Evolutionary conservation across 2,797 vertebrate genomes (phyloP).

Genomic region (Taenioides sp.): DNA sequence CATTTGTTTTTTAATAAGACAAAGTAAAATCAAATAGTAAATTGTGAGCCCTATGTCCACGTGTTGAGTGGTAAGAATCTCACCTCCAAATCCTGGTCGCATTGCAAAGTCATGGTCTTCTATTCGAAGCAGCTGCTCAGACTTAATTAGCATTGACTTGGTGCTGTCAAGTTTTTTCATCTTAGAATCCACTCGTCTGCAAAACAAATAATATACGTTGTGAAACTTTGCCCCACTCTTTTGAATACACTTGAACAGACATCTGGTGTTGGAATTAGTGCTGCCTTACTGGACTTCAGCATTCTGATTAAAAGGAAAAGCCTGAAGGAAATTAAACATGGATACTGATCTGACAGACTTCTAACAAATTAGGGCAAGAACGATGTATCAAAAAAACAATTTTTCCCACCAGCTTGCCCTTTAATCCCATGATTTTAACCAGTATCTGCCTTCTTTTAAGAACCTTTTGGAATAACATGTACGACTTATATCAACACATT

Average conservation of each 20-base stretch:
- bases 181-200: conserved; percentile 77
- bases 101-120: conserved; percentile 92
- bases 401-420: conserved; percentile 9
- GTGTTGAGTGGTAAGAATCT: conserved; percentile 25
- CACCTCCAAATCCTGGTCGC: conserved; percentile 92
- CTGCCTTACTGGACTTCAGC: conserved; percentile 46
- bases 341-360: conserved; percentile 15
- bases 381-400: conserved; percentile 2
- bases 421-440: not conserved
- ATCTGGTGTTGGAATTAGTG: conserved; percentile 52
- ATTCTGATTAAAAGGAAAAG: conserved; percentile 53
- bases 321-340: conserved; percentile 27
- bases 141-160: conserved; percentile 83
- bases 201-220: conserved; percentile 36
- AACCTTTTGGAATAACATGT: not conserved
- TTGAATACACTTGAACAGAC: conserved; percentile 35
- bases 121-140: conserved; percentile 87
- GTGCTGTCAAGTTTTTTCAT: conserved; percentile 86
- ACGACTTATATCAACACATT: not conserved
- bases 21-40: too few species aligned
- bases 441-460: conserved; percentile 15
- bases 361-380: conserved; percentile 12
- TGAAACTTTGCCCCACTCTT: conserved; percentile 33
- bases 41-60: too few species aligned
- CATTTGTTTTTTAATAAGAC: too few species aligned